Evolutionary conservation across 1,140 invertebrate species (phyloP).

Genomic region (Glossosoma conforme): DNA sequence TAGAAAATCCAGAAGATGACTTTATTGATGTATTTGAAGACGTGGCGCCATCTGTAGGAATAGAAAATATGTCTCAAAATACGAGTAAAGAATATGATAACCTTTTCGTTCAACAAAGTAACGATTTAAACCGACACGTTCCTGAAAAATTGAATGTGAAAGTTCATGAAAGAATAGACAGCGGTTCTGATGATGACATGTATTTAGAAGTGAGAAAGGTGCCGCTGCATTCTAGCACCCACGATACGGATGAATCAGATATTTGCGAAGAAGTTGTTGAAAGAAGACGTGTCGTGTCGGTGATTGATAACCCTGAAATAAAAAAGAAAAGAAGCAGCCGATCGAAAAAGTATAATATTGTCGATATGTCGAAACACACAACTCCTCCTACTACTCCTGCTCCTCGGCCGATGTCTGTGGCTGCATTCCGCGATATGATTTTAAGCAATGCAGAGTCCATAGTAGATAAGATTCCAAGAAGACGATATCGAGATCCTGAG

Average conservation of each 20-base stretch:
- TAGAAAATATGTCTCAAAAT: no score
- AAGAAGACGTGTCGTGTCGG: slow-evolving; percentile 32
- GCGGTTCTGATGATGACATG: slow-evolving; percentile 18
- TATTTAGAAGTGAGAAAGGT: slow-evolving; percentile 9
- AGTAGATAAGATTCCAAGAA: slow-evolving; percentile 24
- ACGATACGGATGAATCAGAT: neutral
- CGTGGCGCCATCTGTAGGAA: no score
- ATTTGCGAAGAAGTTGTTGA: neutral
- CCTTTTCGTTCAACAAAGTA: no score
- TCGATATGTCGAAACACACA: slow-evolving; percentile 27
- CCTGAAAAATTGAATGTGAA: no score
- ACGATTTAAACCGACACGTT: no score
- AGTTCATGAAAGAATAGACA: slow-evolving; percentile 2
- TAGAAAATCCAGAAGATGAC: slow-evolving; percentile 1
- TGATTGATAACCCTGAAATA: slow-evolving; percentile 22
- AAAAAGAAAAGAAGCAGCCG: slow-evolving; percentile 9
- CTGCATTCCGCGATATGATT: slow-evolving; percentile 15
- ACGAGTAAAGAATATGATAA: no score
- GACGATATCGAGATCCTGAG: slow-evolving; percentile 16
- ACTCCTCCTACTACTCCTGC: slow-evolving; percentile 36
- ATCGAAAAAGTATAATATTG: slow-evolving; percentile 15
- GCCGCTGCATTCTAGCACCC: neutral
- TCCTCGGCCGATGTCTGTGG: slow-evolving; percentile 20
- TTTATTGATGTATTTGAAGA: slow-evolving; percentile 10
- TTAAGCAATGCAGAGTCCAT: slow-evolving; percentile 20